These are phyloP conservation scores for Poecilia latipinna DNA, from an alignment of 2,113 vertebrate genomes.

Conservation along the genomic window DNA sequence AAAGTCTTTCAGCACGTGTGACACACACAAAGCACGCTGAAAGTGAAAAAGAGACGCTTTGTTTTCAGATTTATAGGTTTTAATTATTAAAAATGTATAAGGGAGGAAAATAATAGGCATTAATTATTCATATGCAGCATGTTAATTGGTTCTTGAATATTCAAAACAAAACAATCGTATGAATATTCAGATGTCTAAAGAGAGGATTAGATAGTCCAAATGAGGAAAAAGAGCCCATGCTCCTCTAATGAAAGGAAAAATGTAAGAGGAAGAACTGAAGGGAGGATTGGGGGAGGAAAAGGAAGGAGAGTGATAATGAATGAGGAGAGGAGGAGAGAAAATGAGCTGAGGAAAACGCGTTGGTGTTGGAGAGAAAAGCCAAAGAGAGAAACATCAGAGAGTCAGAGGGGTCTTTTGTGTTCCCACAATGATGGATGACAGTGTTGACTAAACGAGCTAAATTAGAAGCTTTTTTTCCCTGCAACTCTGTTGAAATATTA, in stretches of 20 bases:
- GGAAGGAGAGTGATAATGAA: slow-evolving; percentile 13
- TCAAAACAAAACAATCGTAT: slow-evolving; percentile 72
- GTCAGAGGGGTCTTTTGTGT: slow-evolving; percentile 71
- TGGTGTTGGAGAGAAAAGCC: slow-evolving; percentile 25
- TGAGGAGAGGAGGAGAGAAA: slow-evolving; percentile 31
- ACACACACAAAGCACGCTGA: slow-evolving; percentile 26
- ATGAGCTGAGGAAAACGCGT: slow-evolving; percentile 40
- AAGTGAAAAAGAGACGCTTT: slow-evolving; percentile 52
- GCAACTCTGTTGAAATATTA: slow-evolving; percentile 76
- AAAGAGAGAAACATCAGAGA: slow-evolving; percentile 37
- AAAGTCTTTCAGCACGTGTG: slow-evolving; percentile 50
- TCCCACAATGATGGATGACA: slow-evolving; percentile 72
- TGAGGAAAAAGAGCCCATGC: slow-evolving; percentile 44
- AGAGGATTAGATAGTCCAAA: slow-evolving; percentile 63
- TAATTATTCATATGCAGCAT: slow-evolving; percentile 69
- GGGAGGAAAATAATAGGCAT: slow-evolving; percentile 66
- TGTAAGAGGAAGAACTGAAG: not conserved
- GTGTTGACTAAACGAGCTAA: slow-evolving; percentile 74
- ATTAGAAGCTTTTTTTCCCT: slow-evolving; percentile 74
- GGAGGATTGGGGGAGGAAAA: not conserved
- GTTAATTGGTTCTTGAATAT: slow-evolving; percentile 76
- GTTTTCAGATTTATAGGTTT: slow-evolving; percentile 74
- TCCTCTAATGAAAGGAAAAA: slow-evolving; percentile 54
- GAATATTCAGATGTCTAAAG: slow-evolving; percentile 69
- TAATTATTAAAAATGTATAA: slow-evolving; percentile 71